These are phyloP conservation scores for Dasysyrphus tricinctus DNA, from an alignment of 2,888 invertebrate genomes.

Conservation along the genomic window DNA sequence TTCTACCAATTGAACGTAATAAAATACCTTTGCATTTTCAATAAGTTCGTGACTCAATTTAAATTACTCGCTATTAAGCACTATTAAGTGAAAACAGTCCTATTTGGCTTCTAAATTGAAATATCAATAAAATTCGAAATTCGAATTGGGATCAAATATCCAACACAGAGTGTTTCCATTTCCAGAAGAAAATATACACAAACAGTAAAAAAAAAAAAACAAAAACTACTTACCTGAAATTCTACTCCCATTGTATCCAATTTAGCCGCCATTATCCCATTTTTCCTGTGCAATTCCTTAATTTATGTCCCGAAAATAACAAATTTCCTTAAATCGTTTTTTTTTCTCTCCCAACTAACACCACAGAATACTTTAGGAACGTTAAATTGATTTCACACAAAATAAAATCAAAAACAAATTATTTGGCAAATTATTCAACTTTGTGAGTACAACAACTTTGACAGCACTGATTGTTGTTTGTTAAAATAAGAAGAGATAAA, in stretches of 20 bases:
- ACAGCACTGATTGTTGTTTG: constrained; percentile 44
- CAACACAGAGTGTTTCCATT: not conserved
- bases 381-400: constrained; percentile 54
- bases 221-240: constrained; percentile 61
- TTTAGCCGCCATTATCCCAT: constrained; percentile 74
- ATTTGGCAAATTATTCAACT: constrained; percentile 11
- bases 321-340: constrained; percentile 26
- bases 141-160: not conserved
- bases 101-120: not conserved
- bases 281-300: constrained; percentile 46
- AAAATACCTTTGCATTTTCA: no score
- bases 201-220: not conserved
- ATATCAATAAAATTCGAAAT: constrained; percentile 21
- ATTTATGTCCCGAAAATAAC: constrained; percentile 39
- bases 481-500: constrained; percentile 24
- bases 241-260: constrained; percentile 72
- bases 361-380: not conserved
- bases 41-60: no score
- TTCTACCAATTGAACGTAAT: no score
- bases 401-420: constrained; percentile 16
- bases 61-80: not conserved
- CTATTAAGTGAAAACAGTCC: not conserved
- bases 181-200: not conserved
- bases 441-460: constrained; percentile 25
- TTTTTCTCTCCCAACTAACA: constrained; percentile 2